These are phyloP conservation scores for Protophormia terraenovae DNA, from an alignment of 2,888 invertebrate genomes.

Conservation along the genomic window DNA sequence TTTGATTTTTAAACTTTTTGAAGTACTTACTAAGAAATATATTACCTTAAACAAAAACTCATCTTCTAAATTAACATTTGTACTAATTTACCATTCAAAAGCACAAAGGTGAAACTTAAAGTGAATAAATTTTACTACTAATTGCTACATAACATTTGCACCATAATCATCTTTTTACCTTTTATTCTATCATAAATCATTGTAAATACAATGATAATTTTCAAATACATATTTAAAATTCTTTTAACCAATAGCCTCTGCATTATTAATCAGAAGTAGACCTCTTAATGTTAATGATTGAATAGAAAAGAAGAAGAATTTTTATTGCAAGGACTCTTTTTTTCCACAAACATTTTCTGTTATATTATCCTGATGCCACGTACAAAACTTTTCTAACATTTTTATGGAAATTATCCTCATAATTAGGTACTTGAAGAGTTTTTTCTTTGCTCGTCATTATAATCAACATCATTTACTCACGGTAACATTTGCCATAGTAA, in stretches of 20 bases:
- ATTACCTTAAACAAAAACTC: no score
- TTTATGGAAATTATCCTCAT: conserved; percentile 34
- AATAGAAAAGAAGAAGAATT: not conserved
- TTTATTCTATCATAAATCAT: not conserved
- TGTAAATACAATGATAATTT: conserved; percentile 4
- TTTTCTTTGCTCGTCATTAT: conserved; percentile 17
- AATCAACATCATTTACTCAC: conserved; percentile 32
- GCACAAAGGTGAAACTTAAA: no score
- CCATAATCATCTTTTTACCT: not conserved
- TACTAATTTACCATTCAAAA: no score
- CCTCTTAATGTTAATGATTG: not conserved
- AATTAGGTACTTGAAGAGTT: conserved; percentile 49
- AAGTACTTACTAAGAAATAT: no score
- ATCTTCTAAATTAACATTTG: no score
- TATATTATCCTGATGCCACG: not conserved
- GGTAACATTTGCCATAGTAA: conserved; percentile 1
- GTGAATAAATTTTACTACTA: no score
- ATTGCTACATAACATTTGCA: no score
- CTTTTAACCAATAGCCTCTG: not conserved
- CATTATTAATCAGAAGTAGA: not conserved
- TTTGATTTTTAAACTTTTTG: no score
- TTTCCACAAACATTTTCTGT: not conserved
- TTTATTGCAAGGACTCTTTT: not conserved
- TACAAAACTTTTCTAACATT: not conserved
- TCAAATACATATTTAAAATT: not conserved